Evolutionary conservation across 2,113 vertebrate genomes (phyloP).

Genomic region (Phylloscopus whistleri): DNA sequence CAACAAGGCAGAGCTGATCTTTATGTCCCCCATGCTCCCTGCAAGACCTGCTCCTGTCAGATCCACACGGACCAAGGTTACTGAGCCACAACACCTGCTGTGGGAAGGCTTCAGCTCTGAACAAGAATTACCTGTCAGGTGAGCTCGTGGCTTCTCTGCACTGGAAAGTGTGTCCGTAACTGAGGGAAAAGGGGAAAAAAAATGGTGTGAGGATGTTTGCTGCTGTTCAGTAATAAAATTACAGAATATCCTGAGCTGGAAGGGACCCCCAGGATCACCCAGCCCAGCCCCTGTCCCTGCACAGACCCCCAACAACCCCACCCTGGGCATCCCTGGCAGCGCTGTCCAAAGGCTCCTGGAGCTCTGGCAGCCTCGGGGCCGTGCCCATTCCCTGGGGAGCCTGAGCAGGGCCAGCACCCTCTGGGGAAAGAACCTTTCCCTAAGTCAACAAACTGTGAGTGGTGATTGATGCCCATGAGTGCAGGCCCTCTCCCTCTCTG

Average conservation of each 20-base stretch:
- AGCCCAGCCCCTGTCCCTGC: fast-evolving
- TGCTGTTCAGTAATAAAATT: not conserved
- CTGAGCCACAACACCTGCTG: not conserved
- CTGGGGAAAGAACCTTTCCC: not conserved
- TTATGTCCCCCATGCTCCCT: not conserved
- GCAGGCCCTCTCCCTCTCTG: not conserved
- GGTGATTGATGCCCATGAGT: fast-evolving
- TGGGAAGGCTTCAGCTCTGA: not conserved
- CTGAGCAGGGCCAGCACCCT: not conserved
- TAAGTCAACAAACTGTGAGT: not conserved
- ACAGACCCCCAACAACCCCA: fast-evolving
- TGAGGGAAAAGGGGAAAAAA: not conserved
- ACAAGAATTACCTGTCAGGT: slow-evolving; percentile 72
- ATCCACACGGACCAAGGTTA: not conserved
- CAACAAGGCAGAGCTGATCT: not conserved
- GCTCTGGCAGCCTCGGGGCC: not conserved
- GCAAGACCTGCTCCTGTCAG: not conserved
- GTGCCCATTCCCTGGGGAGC: not conserved
- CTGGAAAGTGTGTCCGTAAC: not conserved
- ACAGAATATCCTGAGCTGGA: not conserved
- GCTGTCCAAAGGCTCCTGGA: not conserved
- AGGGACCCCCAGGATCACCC: fast-evolving
- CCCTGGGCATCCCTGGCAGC: not conserved
- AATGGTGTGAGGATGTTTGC: not conserved
- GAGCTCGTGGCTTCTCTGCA: slow-evolving; percentile 70